Conservation (phyloP, 2,888 invertebrate species). For the Drosophila lacicola region DNA sequence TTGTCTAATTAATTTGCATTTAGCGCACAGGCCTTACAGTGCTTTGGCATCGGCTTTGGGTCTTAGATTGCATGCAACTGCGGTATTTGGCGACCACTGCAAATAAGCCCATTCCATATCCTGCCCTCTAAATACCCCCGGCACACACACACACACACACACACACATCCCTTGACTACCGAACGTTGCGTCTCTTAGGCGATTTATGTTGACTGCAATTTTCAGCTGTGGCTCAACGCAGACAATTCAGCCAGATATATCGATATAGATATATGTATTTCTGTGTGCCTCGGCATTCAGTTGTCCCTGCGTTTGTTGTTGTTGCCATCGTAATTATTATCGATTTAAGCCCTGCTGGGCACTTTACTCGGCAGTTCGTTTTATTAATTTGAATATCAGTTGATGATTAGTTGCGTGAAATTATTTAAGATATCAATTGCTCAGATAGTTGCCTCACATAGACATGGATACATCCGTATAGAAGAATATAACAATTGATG, state of each 20-base stretch:
- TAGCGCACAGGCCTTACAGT: constrained; percentile 47
- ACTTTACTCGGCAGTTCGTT: constrained; percentile 6
- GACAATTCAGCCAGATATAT: constrained; percentile 9
- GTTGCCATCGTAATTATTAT: constrained; percentile 43
- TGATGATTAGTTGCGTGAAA: constrained; percentile 41
- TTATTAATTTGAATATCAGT: constrained; percentile 52
- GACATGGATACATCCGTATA: not conserved
- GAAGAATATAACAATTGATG: no score
- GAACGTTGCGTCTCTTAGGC: constrained; percentile 26
- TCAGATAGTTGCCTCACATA: not conserved
- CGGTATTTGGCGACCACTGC: constrained; percentile 43
- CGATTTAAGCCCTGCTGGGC: constrained; percentile 37
- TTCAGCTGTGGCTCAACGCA: constrained; percentile 45
- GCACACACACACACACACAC: not conserved
- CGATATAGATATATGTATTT: not conserved
- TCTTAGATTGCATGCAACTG: constrained; percentile 49
- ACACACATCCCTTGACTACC: not conserved
- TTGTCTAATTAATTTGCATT: constrained; percentile 71
- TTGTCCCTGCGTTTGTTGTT: constrained; percentile 37
- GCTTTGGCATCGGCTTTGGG: constrained; percentile 36
- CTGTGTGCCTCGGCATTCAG: constrained; percentile 10
- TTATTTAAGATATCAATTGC: constrained; percentile 7
- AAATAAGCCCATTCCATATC: not conserved
- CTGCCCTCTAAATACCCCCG: not conserved
- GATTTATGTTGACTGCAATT: constrained; percentile 69